Evolutionary conservation across 2,797 vertebrate genomes (phyloP), one percentile per base, ranked within the genome.

Genomic region (Danio aesculapii): DNA sequence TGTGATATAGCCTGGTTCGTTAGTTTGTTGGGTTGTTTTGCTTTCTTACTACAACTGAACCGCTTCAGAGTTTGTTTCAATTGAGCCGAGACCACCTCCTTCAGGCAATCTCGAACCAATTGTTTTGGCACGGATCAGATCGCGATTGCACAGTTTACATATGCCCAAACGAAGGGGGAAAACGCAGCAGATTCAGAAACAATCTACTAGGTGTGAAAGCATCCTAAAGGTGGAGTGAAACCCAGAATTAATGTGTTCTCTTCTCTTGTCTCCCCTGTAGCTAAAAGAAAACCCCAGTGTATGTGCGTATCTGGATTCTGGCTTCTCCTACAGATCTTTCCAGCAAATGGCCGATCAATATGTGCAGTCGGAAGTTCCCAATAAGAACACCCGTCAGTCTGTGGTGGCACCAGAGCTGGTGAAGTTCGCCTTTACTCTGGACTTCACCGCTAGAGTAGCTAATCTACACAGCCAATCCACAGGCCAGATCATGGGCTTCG

Each of bases 261-360:
- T 7, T 81, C 69, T 71, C 14, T 53, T 9, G 69, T 79, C 6
- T 85, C 67, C 44, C 77, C 47, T 84, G 98, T 84, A 99, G 97
- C 88, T 98, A 72, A 93, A 89, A 84, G 91, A 95, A 41, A 94
- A 95, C 1, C 85, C 90, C 1, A 87, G 83, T 10, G 86, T 97
- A n/a, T 90, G 10, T 79, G 83, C 8, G 8, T 96, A 94, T 88
- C 95, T 97, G 87, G 89, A 92, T 5, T 11, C 10, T 0, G 63
- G 88, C 69, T 91, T 98, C 86, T 91, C 95, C 0, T 97, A 97
- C 11, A 88, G 92, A n/a, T 93, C 94, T 84, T 97, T 99, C 92
- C 93, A 94, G 90, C 91, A 85, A 84, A 63, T 99, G 87, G 95
- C 93, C 0, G 95, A 97, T 7, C 91, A 88, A 9, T 96, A 97